A percentile compares a stretch with the other conserved stretches of the same genome.
phyloP scores from a whole-genome alignment of 1,140 invertebrate genomes.

The Cephus cinctus region DNA sequence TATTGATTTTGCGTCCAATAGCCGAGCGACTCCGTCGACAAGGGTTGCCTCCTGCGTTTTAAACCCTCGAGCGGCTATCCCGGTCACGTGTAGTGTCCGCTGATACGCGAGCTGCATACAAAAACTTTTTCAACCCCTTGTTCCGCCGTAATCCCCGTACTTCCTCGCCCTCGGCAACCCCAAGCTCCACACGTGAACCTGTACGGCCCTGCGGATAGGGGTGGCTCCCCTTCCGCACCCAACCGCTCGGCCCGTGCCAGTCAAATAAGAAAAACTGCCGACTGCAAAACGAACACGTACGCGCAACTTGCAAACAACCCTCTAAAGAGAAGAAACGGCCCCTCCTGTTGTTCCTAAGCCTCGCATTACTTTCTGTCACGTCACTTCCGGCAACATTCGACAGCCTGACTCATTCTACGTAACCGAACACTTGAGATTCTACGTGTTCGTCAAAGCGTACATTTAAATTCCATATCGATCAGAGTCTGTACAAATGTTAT shows the following conservation, averaged over 20 bases:
- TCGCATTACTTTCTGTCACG: no score
- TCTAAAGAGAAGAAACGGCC: conserved; percentile 17
- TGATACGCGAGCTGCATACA: conserved; percentile 47
- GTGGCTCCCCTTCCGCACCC: conserved; percentile 10
- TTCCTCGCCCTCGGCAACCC: conserved; percentile 8
- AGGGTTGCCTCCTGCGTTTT: conserved; percentile 29
- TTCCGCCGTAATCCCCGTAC: conserved; percentile 17
- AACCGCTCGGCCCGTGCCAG: no score
- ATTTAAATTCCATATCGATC: no score
- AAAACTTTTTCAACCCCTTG: conserved; percentile 34
- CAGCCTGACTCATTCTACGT: no score
- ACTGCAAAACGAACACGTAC: conserved; percentile 21
- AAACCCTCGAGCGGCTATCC: conserved; percentile 42
- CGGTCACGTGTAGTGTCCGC: conserved; percentile 51
- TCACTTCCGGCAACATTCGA: no score
- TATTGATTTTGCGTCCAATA: conserved; percentile 38
- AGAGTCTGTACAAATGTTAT: no score
- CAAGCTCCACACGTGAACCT: not conserved
- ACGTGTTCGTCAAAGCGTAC: no score
- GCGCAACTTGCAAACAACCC: conserved; percentile 24
- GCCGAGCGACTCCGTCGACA: conserved; percentile 10
- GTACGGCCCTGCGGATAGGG: conserved; percentile 15
- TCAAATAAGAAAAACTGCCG: conserved; percentile 18
- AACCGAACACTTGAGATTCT: no score
- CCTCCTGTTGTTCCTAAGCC: no score